Evolutionary conservation across 2,797 vertebrate species (phyloP), one percentile per base, ranked within the genome.

Genomic region (Distichodus sexfasciatus): DNA sequence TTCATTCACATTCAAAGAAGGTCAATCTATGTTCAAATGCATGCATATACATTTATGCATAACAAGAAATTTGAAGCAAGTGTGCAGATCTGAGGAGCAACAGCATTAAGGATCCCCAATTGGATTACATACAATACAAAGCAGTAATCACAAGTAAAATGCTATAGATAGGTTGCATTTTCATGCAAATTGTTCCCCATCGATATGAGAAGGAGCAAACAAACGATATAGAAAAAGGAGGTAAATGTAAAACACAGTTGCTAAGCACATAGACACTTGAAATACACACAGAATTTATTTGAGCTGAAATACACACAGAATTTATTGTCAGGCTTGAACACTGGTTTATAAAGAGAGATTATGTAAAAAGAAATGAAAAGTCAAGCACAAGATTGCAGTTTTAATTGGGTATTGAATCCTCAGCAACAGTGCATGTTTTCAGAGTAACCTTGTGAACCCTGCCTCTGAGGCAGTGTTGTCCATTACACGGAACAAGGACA

Each of bases 401-500:
- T 41, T 8, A 41, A 28, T 17, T 12, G 43, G 36, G 9, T 14
- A 12, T 15, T 10, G 38, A 17, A 43, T 6, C 15, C 23, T 36
- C 21, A n/a, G 54, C 14, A n/a, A 14, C n/a, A 14, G 17, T 14
- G 17, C 10, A 28, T 57, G 6, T 60, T 44, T 57, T 36, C 12
- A 29, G 0, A 60, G 17, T 43, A 51, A 62, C 58, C 58, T 54
- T 31, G 50, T 31, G 17, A 58, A n/a, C 26, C 58, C 24, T 31
- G 50, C 28, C 51, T 54, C 2, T 54, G 29, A 54, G 51, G 15
- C 29, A 35, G n/a, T 9, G 2, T 46, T 51, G 62, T 50, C 58
- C 57, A 55, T 53, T 41, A 68, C 21, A 17, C 7, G 4, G 2
- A 68, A 54, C 24, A n/a, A 23, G 47, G 36, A 68, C 47, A 59